These are phyloP conservation scores for Pangasianodon gigas DNA, from an alignment of 2,113 vertebrate genomes.

Conservation along the genomic window DNA sequence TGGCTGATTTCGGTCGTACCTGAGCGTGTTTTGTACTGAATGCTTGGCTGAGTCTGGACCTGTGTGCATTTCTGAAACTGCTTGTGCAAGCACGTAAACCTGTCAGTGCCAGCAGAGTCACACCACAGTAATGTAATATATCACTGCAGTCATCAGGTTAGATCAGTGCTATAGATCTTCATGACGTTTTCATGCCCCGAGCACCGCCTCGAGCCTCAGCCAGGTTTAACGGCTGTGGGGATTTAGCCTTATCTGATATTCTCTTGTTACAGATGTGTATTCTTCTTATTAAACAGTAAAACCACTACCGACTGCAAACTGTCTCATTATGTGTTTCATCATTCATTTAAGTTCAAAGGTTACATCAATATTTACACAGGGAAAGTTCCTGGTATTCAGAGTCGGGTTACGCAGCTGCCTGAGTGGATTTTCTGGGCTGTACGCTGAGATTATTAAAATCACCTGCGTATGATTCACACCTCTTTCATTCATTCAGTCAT, in stretches of 20 bases:
- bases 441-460: too few relatives aligned
- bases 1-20: background rate
- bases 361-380: too few relatives aligned
- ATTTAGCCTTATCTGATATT: background rate
- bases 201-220: background rate
- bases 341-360: background rate
- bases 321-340: background rate
- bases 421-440: background rate
- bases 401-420: too few relatives aligned
- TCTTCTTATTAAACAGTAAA: background rate
- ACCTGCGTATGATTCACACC: too few relatives aligned
- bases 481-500: too few relatives aligned
- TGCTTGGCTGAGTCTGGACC: background rate
- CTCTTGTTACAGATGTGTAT: too few relatives aligned
- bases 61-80: slow-evolving; percentile 1
- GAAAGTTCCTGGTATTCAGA: background rate
- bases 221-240: background rate
- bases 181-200: background rate
- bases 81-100: background rate
- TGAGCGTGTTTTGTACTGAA: background rate
- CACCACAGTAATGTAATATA: background rate
- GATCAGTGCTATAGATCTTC: background rate
- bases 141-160: background rate
- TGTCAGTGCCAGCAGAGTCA: background rate
- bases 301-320: background rate